Evolutionary conservation across 2,797 vertebrate species (phyloP), one percentile per base, ranked within the genome.

Genomic region (Enoplosus armatus): DNA sequence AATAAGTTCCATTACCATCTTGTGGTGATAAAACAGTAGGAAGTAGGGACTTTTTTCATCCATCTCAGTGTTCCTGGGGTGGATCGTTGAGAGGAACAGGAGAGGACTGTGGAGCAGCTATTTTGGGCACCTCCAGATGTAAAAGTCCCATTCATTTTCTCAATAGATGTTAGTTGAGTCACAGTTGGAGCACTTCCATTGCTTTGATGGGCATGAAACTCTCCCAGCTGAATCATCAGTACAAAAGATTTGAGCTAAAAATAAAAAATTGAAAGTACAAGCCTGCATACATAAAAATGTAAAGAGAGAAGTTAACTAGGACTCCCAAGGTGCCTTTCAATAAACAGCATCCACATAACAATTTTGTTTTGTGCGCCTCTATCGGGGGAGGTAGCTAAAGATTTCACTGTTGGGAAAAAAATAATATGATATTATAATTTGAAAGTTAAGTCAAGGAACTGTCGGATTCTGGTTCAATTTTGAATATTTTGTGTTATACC

Each of bases 61-160:
- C 64, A 27, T 27, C 47, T 39, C 37, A n/a, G 35, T 47, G 54
- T 55, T 39, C 11, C 3, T 9, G 24, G n/a, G 15, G 15, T 47
- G 20, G 55, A 22, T 63, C 1, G 0, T 15, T 63, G 39, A 53
- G 37, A 59, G 0, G 27, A 74, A 11, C 37, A 16, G n/a, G n/a
- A n/a, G n/a, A n/a, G n/a, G 41, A 16, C 15, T 16, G 41, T 43
- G 41, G 15, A 43, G 41, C 12, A 74, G 22, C 29, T 45, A 31
- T 60, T 80, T 18, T 2, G 8, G 61, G 67, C 29, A 20, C 62
- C n/a, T 74, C 69, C 58, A 60, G 35, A 54, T 47, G 11, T 55
- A 15, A 75, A 65, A 53, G 16, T 33, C 64, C 18, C 20, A 27
- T 68, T 35, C n/a, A 62, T 61, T 61, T 51, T 33, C 31, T 50